Evolutionary conservation across 2,113 vertebrate species (phyloP).

Genomic region (Oryzias melastigma): DNA sequence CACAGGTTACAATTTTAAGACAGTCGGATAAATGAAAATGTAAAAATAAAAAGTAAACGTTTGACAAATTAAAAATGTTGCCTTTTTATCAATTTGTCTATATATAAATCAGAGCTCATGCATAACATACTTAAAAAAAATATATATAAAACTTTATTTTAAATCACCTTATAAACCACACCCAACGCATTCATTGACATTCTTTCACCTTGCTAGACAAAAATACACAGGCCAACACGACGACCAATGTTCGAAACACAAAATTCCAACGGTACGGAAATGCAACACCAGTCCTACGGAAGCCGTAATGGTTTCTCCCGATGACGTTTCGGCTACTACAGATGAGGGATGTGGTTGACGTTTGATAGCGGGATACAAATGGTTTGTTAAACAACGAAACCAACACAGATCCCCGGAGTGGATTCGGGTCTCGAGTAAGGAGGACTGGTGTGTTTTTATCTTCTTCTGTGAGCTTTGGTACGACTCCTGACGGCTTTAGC

Average conservation of each 20-base stretch:
- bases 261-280: constrained; percentile 23
- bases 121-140: too few relatives aligned
- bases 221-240: too few relatives aligned
- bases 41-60: too few relatives aligned
- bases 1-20: too few relatives aligned
- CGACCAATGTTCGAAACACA: fast-evolving
- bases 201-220: too few relatives aligned
- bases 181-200: too few relatives aligned
- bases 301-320: constrained; percentile 67
- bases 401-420: constrained; percentile 2
- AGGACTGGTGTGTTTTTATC: background rate
- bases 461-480: background rate
- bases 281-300: constrained; percentile 58
- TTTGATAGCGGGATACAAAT: constrained; percentile 23
- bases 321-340: constrained; percentile 56
- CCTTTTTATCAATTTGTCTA: too few relatives aligned
- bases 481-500: constrained; percentile 45
- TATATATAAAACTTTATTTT: too few relatives aligned
- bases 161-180: background rate
- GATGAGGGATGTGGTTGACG: constrained; percentile 46
- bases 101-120: too few relatives aligned
- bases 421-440: constrained; percentile 42
- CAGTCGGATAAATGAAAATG: too few relatives aligned
- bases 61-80: too few relatives aligned
- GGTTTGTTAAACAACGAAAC: constrained; percentile 14